phyloP scores from a whole-genome alignment of 53 echinoderm and acorn worm genomes.

The Echinarachnius parma region DNA sequence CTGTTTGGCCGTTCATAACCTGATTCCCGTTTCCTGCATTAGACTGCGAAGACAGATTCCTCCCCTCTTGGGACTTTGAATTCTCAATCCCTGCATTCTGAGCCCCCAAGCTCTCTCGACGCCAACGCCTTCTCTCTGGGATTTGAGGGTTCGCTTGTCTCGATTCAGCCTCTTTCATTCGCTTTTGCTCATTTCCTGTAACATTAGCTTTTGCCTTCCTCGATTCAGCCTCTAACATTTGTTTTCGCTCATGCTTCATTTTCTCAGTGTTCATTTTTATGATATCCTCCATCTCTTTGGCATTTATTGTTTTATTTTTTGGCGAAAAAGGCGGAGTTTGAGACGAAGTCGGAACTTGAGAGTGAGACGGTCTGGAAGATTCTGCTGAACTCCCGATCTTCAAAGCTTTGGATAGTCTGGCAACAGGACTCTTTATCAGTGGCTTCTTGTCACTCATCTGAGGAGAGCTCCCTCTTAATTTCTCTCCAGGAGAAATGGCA shows the following conservation, averaged over 20 bases:
- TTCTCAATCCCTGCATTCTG: constrained; percentile 4
- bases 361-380: too few relatives aligned
- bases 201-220: background rate
- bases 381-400: constrained; percentile 4
- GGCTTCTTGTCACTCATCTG: constrained; percentile 12
- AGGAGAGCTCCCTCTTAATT: background rate
- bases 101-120: constrained; percentile 10
- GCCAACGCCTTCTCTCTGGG: background rate
- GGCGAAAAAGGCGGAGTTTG: constrained; percentile 5
- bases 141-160: constrained; percentile 1
- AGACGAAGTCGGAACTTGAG: too few relatives aligned
- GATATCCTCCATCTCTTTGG: constrained; percentile 32
- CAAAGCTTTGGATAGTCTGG: constrained; percentile 33
- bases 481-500: background rate
- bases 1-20: constrained; percentile 11
- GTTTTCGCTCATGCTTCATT: constrained; percentile 21
- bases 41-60: background rate
- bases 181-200: constrained; percentile 6
- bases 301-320: constrained; percentile 6
- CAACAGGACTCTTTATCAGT: constrained; percentile 27
- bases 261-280: constrained; percentile 23
- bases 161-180: constrained; percentile 34
- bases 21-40: constrained; percentile 17
- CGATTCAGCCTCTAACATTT: constrained; percentile 35
- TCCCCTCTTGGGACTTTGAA: background rate